phyloP scores from a whole-genome alignment of 2,797 vertebrate species.

The Enteromius paludinosus region DNA sequence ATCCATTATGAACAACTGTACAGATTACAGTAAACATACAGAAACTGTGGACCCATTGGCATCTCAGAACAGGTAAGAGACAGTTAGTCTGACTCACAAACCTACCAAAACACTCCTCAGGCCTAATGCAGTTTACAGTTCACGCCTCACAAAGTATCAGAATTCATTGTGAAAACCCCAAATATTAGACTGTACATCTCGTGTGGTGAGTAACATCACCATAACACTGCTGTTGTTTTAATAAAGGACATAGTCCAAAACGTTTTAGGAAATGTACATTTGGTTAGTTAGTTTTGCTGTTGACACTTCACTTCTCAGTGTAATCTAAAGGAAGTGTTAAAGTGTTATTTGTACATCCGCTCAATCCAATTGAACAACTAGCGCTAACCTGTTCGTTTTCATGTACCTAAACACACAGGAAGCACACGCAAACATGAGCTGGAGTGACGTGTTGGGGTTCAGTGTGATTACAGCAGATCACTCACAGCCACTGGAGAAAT shows the following conservation, averaged over 20 bases:
- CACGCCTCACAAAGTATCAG: background rate
- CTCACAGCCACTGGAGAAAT: background rate
- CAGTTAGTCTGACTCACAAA: background rate
- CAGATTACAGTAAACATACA: slow-evolving; percentile 63
- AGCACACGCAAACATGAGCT: slow-evolving; percentile 15
- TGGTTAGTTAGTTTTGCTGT: background rate
- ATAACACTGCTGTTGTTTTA: background rate
- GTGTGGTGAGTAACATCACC: slow-evolving; percentile 12
- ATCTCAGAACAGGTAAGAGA: slow-evolving; percentile 55
- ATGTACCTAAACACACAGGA: background rate
- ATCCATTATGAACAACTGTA: slow-evolving; percentile 63
- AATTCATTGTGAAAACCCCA: background rate
- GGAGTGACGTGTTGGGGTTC: background rate
- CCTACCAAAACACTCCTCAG: background rate
- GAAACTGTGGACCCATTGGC: slow-evolving; percentile 56
- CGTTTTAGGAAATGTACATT: slow-evolving; percentile 18
- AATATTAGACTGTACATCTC: slow-evolving; percentile 13
- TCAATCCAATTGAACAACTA: background rate
- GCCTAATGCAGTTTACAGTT: background rate
- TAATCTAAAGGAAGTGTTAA: slow-evolving; percentile 5
- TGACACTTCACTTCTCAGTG: slow-evolving; percentile 30
- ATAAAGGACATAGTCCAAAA: background rate
- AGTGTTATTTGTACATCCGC: slow-evolving; percentile 26
- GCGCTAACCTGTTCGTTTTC: slow-evolving; percentile 8
- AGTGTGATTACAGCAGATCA: background rate